phyloP scores from a whole-genome alignment of 2,113 vertebrate species.

The Trogon surrucura region DNA sequence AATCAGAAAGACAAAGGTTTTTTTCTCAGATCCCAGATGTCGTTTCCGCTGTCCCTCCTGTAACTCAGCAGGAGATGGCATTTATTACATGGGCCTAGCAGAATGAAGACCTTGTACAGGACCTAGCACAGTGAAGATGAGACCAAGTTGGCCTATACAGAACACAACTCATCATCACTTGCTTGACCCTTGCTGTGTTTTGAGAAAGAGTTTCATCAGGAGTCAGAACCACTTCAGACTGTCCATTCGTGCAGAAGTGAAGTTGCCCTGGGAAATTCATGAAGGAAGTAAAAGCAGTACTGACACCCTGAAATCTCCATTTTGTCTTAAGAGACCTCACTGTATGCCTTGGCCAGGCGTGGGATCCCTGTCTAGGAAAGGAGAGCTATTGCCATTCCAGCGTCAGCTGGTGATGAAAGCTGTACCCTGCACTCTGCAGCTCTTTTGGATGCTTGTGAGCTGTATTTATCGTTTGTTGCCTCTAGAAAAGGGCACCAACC shows the following conservation, averaged over 20 bases:
- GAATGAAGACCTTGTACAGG: not conserved
- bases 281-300: not conserved
- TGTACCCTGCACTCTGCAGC: not conserved
- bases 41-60: not conserved
- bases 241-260: not conserved
- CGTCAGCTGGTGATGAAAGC: not conserved
- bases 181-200: not conserved
- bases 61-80: accelerated
- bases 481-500: constrained; percentile 48
- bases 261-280: not conserved
- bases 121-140: not conserved
- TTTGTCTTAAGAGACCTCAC: not conserved
- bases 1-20: not conserved
- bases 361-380: not conserved
- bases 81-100: not conserved
- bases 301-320: not conserved
- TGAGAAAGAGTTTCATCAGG: not conserved
- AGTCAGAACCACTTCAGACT: not conserved
- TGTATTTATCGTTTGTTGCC: not conserved
- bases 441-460: constrained; percentile 18
- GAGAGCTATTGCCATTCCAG: not conserved
- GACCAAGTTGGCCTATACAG: not conserved
- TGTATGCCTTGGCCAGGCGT: not conserved
- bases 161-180: not conserved
- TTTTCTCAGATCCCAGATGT: not conserved